A percentile compares a stretch with the other conserved stretches of the same genome.
Evolutionary conservation across 2,113 vertebrate genomes (phyloP).

Genomic region (Albula goreensis): DNA sequence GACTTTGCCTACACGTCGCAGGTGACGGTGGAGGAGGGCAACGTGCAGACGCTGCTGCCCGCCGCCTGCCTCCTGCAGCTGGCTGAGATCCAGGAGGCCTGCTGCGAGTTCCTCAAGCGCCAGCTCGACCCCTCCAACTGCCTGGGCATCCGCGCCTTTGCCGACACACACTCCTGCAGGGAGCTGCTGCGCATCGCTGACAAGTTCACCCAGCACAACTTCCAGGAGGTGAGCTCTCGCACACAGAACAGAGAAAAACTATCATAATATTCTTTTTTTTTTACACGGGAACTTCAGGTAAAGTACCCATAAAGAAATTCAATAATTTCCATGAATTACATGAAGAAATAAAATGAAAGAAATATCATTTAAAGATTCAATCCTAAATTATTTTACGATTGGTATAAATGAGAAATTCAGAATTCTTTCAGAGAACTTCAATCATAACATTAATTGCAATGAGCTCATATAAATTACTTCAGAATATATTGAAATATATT

Average conservation of each 20-base stretch:
- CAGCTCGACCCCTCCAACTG: conserved; percentile 98
- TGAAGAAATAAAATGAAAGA: too few relatives aligned
- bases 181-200: conserved; percentile 95
- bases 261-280: background rate
- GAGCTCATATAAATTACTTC: too few relatives aligned
- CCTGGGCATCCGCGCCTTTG: conserved; percentile 95
- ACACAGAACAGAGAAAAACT: too few relatives aligned
- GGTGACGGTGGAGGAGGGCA: conserved; percentile 97
- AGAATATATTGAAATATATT: too few relatives aligned
- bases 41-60: conserved; percentile 93
- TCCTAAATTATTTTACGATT: too few relatives aligned
- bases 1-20: conserved; percentile 98
- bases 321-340: too few relatives aligned
- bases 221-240: conserved; percentile 84
- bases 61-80: conserved; percentile 96
- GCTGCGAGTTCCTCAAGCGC: conserved; percentile 96
- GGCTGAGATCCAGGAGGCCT: conserved; percentile 97
- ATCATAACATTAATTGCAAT: too few relatives aligned
- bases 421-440: too few relatives aligned
- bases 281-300: background rate
- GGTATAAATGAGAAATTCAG: too few relatives aligned
- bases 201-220: conserved; percentile 99
- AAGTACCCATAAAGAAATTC: too few relatives aligned
- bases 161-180: conserved; percentile 95
- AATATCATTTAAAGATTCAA: too few relatives aligned